Evolutionary conservation across 1,140 invertebrate genomes (phyloP).

Genomic region (Sogatella furcifera): DNA sequence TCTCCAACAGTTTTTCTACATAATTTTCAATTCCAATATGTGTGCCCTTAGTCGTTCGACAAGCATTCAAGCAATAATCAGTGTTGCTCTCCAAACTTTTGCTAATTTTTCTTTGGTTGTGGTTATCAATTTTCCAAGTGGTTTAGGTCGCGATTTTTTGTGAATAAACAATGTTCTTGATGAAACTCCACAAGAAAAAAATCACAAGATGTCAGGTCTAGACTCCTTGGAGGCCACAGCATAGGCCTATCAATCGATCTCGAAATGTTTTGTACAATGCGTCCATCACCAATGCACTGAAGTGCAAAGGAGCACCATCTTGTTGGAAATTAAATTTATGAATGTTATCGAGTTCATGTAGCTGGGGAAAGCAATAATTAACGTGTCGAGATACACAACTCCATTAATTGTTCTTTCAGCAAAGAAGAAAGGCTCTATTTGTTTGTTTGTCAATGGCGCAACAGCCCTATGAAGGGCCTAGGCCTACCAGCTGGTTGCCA

Average conservation of each 20-base stretch:
- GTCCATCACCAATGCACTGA: background rate
- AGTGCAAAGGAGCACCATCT: constrained; percentile 2
- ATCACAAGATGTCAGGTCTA: constrained; percentile 2
- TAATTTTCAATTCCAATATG: background rate
- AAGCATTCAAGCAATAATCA: background rate
- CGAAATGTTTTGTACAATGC: background rate
- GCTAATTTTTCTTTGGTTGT: background rate
- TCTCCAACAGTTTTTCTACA: background rate
- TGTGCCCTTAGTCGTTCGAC: background rate
- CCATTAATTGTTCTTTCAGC: too few relatives aligned
- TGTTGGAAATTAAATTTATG: background rate
- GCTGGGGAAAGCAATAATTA: constrained; percentile 1
- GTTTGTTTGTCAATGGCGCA: too few relatives aligned
- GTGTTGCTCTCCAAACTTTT: background rate
- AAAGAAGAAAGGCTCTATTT: too few relatives aligned
- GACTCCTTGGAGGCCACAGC: constrained; percentile 1
- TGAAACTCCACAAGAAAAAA: background rate
- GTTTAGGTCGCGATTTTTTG: background rate
- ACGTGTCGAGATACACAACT: background rate
- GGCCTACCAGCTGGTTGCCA: too few relatives aligned
- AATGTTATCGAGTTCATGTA: background rate
- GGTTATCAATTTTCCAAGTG: constrained; percentile 1
- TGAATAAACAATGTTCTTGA: background rate
- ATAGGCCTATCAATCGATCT: background rate
- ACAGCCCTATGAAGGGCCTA: too few relatives aligned